Evolutionary conservation across 2,113 vertebrate species (phyloP), one percentile per base, ranked within the genome.

Genomic region (Sturnus vulgaris): DNA sequence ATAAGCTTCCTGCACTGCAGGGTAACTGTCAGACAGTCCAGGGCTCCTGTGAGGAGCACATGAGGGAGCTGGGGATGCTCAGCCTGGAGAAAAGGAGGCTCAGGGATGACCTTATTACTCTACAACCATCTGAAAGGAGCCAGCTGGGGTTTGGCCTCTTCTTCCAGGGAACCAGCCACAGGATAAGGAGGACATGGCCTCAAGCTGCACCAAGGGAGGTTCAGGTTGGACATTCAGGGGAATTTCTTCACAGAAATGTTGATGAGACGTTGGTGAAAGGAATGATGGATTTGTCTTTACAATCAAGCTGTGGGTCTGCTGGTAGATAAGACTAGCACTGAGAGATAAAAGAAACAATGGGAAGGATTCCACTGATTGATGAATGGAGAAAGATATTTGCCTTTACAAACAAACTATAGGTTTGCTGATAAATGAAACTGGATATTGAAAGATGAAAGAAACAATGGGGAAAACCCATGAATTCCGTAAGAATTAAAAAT

Each of bases 41-140:
- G 27, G n/a, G 65, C 55, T 25, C 9, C 31, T 15, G 49, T 11
- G 59, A 37, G 76, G 66, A 44, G 37, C 2, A 7, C 44, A 31
- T 42, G 50, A 31, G 35, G 50, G 30, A 35, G 30, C 40, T 12
- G 66, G 35, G 50, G 5, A 2, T 15, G 42, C 10, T 31, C 25
- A 27, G 24, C 11, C 50, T 9, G 76, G 21, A 57, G 47, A 78
- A 78, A 23, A 61, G 42, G 42, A 56, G 42, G 42, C 11, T 72
- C 57, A 6, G 57, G 57, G 21, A 1, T 10, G 31, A 42, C 11
- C 31, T 27, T 15, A 7, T 15, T 0, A 1, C 6, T 40, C 27
- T 12, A 37, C 22, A 44, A 11, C 11, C 18, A 2, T 11, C 31
- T 33, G 42, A 18, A 31, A 64, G 42, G 31, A 64, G 21, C 50